Base-by-base conservation (phyloP, 2,797 vertebrate species). In the Helicolenus hilgendorfi region DNA sequence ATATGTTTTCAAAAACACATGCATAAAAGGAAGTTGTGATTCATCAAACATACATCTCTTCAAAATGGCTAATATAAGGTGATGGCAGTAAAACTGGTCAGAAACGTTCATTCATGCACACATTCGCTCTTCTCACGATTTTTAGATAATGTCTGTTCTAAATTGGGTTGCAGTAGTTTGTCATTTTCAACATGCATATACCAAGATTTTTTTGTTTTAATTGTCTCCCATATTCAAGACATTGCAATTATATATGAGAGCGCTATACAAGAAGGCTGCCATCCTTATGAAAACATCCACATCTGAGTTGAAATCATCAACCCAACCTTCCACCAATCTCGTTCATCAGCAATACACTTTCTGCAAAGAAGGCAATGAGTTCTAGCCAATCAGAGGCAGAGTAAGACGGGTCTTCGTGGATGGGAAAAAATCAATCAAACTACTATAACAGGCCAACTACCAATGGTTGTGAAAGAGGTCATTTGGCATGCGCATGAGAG, bases 41-140 rank as follows among this genome's bases (percentile, higher is more conserved):
- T 55, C 0, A 55, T n/a, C 49, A 55, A 55, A 55, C 0, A 0
- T 53, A 0, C 9, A 55, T n/a, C 20, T n/a, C 49, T 55, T 55
- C 49, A 55, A 55, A n/a, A 55, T 55, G 49, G 49, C 20, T 55
- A n/a, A 0, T 8, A 3, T 9, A 55, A n/a, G 20, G 49, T 0
- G 49, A 55, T 55, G 0, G 20, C 9, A 49, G 45, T 55, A 55
- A 0, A 53, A 55, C 0, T 55, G 9, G 18, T 53, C 49, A 53
- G 49, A 9, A n/a, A 53, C 3, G 0, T 53, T 11, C 49, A 55
- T 55, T 55, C 0, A 49, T 49, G 45, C 45, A 20, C 18, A 49
- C 18, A 49, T 49, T 49, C 7, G 45, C 49, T 55, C 8, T 55
- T 55, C 49, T 55, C 20, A 55, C 20, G 0, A 55, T 53, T 49